Evolutionary conservation across 1,140 invertebrate genomes (phyloP), one percentile per base, ranked within the genome.

Genomic region (Pseudomyrmex cubaensis): DNA sequence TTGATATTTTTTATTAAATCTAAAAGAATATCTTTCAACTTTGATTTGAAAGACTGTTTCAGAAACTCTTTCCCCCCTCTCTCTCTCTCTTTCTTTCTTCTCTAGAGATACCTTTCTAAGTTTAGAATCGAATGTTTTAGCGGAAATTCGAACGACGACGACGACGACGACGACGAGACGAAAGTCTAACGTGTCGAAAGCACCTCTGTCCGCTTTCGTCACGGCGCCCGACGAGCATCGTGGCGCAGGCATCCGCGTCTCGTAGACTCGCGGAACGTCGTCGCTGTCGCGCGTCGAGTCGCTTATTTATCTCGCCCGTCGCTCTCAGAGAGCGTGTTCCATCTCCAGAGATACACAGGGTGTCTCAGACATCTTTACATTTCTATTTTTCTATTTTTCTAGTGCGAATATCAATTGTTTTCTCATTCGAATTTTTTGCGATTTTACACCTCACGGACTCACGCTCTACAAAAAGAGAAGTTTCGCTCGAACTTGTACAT

Each of bases 261-360:
- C 75, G 76, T 67, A 72, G 64, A 73, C 77, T 62, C 57, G 69
- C 78, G 78, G 78, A 74, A 73, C 76, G 61, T 44, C 54, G 69
- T 69, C 77, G 77, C 48, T 63, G 78, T 69, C 78, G 70, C 59
- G 70, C 70, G 48, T 48, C 70, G 78, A 75, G 78, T 64, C 50
- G 59, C 70, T 82, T 75, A 82, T 82, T 82, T 82, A 82, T 82
- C 72, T 75, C 72, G n/a, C 78, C 67, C 69, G 56, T 72, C 77
- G 78, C 69, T 74, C 69, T 62, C 78, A 20, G 2, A 62, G 57
- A 59, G 69, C 78, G 25, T 63, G 50, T 63, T 75, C n/a, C 78
- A 56, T 62, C 67, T 46, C 35, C 66, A 20, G 5, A 59, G 48
- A 82, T 75, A 50, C 50, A 80, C 44, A 10, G 66, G 66, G 76